Evolutionary conservation across 2,888 invertebrate genomes (phyloP), one percentile per base, ranked within the genome.

Genomic region (Patella depressa): DNA sequence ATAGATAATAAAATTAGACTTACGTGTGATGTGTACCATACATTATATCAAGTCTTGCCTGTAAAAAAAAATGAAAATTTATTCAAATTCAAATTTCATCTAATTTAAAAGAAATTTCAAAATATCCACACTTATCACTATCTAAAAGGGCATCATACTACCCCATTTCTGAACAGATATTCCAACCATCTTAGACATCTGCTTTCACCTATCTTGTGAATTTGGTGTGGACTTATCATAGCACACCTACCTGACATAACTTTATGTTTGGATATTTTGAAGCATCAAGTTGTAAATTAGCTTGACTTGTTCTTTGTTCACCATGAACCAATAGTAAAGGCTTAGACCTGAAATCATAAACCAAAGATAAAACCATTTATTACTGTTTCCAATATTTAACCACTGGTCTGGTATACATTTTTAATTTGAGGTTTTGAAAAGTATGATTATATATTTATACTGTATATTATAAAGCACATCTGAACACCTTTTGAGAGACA

Each of bases 1-100:
- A 34, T 4, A 34, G 9, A 45, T 7, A 45, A 45, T 9, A 45
- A 45, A 45, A 45, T 45, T 9, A 78, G 69, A 93, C 94, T 93
- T 92, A 95, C 95, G 96, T 96, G 90, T 97, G 97, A 91, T 97
- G 97, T 75, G 95, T 95, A 4, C 97, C 96, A 90, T 95, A 97
- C 0, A 95, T 94, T 79, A 95, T 95, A 0, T 94, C 94, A 93
- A 96, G 94, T 83, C 94, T 93, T 0, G 96, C 94, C 88, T 93
- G 93, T 77, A 95, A 93, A 0, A 95, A 93, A 53, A 77, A 74
- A 73, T 53, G 34, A 65, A n/a, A 77, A 29, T 29, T 12, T 65
- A 24, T 3, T 24, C 19, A 65, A 65, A 65, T 3, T 65, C 24
- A 65, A 65, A 24, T 65, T 65, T 24, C 12, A 3, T 65, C 11